phyloP scores from a whole-genome alignment of 2,888 invertebrate genomes.

The Aethes cnicana region DNA sequence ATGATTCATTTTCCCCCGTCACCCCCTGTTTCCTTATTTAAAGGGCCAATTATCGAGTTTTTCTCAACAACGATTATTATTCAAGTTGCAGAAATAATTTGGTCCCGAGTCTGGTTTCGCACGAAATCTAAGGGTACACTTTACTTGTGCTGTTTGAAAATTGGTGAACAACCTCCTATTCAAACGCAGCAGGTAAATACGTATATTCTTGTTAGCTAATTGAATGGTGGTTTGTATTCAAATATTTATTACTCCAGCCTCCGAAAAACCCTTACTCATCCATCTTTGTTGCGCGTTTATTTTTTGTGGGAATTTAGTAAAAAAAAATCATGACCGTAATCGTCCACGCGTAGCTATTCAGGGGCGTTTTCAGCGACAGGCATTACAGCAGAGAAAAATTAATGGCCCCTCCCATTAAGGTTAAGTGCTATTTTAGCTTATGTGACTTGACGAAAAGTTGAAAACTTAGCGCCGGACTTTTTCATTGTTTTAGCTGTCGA shows the following conservation, averaged over 20 bases:
- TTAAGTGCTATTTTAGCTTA: conserved; percentile 72
- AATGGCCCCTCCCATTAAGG: conserved; percentile 68
- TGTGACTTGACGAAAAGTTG: conserved; percentile 69
- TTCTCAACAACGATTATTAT: conserved; percentile 44
- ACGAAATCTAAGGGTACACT: no score
- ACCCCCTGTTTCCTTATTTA: conserved; percentile 49
- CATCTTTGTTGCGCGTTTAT: conserved; percentile 25
- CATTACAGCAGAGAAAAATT: conserved; percentile 66
- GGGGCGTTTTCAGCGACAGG: conserved; percentile 58
- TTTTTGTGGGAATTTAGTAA: conserved; percentile 40
- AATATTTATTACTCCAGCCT: conserved; percentile 29
- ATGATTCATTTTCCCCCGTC: conserved; percentile 44
- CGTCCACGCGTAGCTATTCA: conserved; percentile 52
- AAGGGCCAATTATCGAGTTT: conserved; percentile 63
- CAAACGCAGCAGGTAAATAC: conserved; percentile 40
- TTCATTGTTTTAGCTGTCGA: conserved; percentile 44
- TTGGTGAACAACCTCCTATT: conserved; percentile 70
- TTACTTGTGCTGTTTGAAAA: no score
- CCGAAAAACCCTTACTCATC: conserved; percentile 31
- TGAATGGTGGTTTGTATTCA: conserved; percentile 31
- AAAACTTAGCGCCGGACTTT: conserved; percentile 49
- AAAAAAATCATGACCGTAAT: conserved; percentile 44
- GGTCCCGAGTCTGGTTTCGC: no score
- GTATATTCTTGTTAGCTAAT: conserved; percentile 34
- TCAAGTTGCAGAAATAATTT: conserved; percentile 41